Conservation (phyloP, 2,797 vertebrate genomes). For the Tenualosa ilisha region DNA sequence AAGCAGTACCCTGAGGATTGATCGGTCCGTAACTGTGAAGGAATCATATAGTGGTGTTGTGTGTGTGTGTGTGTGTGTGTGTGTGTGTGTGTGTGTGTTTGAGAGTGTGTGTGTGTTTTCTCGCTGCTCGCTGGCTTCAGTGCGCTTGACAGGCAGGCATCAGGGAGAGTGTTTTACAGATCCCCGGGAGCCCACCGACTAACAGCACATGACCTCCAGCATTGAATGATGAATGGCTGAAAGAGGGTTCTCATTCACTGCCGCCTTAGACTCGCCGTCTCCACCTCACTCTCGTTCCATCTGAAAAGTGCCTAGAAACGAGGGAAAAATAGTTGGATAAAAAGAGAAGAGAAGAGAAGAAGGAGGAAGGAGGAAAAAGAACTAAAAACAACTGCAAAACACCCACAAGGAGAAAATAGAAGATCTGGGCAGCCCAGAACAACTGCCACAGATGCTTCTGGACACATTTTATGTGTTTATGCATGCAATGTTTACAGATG, state of each 20-base stretch:
- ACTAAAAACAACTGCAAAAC: conserved; percentile 27
- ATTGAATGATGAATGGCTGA: conserved; percentile 77
- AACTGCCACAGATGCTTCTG: conserved; percentile 33
- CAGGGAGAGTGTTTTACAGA: conserved; percentile 76
- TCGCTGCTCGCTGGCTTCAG: conserved; percentile 56
- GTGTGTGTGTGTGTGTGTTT: background rate
- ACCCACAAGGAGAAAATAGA: background rate
- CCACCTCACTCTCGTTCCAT: conserved; percentile 66
- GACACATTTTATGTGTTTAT: conserved; percentile 50
- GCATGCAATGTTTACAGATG: conserved; percentile 51
- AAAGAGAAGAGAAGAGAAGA: background rate
- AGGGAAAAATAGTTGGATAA: conserved; percentile 51
- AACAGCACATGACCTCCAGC: conserved; percentile 80
- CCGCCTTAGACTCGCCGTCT: conserved; percentile 61
- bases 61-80: conserved; percentile 44
- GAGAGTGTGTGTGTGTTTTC: conserved; percentile 41
- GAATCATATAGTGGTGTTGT: conserved; percentile 42
- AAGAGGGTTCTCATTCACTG: conserved; percentile 75
- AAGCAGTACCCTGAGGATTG: conserved; percentile 44
- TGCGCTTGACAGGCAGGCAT: conserved; percentile 66
- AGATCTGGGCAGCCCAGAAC: conserved; percentile 55
- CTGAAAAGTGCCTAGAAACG: conserved; percentile 64
- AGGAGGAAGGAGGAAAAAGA: too few species aligned
- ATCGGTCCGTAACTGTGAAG: conserved; percentile 50
- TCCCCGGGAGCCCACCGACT: conserved; percentile 76